Evolutionary conservation across 2,113 vertebrate species (phyloP).

Genomic region (Thamnophis sirtalis): DNA sequence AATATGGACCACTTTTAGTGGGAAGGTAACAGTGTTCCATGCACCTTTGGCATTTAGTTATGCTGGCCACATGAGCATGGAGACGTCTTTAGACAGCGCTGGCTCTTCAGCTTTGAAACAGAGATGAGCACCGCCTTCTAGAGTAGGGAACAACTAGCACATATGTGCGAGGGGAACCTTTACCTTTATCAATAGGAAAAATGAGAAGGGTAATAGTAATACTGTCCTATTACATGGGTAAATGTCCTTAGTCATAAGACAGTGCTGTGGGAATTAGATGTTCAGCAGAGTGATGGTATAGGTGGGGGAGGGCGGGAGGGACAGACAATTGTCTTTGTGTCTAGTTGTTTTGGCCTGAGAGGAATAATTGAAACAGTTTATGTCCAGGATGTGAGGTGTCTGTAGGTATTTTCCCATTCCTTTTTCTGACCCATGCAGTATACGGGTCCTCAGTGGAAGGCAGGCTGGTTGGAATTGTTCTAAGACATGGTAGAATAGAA

Average conservation of each 20-base stretch:
- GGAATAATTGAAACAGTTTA: background rate
- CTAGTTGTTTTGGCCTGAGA: background rate
- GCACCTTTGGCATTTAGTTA: too few relatives aligned
- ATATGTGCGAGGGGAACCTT: too few relatives aligned
- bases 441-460: background rate
- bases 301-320: too few relatives aligned
- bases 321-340: background rate
- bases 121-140: too few relatives aligned
- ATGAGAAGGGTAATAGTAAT: background rate
- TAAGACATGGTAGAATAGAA: background rate
- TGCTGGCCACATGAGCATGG: too few relatives aligned
- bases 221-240: background rate
- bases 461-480: background rate
- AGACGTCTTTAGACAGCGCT: too few relatives aligned
- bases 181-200: background rate
- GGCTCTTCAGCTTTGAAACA: too few relatives aligned
- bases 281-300: background rate
- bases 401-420: background rate
- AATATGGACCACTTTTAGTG: too few relatives aligned
- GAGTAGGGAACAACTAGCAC: too few relatives aligned
- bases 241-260: background rate
- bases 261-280: background rate
- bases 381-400: background rate
- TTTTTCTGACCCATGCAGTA: background rate
- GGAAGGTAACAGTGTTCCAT: too few relatives aligned